Percentiles rank a stretch among this genome's conserved stretches.
phyloP scores from a whole-genome alignment of 2,888 invertebrate species.

The Crossocerus cetratus region DNA sequence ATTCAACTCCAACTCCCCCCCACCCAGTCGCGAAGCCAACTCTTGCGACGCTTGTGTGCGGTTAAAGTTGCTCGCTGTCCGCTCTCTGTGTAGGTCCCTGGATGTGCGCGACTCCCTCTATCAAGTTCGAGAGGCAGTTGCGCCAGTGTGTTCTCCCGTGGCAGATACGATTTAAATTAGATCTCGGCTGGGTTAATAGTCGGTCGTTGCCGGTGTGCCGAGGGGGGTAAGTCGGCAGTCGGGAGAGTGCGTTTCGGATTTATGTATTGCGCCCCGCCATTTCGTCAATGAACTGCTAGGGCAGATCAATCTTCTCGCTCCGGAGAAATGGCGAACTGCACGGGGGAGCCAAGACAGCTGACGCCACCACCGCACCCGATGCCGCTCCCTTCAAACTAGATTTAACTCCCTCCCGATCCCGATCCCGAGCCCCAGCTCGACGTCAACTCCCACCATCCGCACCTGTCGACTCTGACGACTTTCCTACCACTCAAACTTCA shows the following conservation, averaged over 20 bases:
- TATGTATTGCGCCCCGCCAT: conserved; percentile 10
- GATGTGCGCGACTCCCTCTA: background rate
- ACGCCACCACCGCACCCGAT: background rate
- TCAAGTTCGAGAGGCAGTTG: conserved; percentile 12
- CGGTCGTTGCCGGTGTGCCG: no score
- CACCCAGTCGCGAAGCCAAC: background rate
- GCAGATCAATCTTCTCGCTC: conserved; percentile 21
- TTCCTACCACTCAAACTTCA: no score
- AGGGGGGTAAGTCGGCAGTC: background rate
- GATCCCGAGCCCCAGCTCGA: no score
- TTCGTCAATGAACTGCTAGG: background rate
- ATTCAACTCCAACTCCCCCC: no score
- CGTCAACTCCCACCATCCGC: no score
- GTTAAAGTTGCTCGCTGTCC: no score
- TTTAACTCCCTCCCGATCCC: no score
- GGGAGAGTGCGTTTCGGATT: conserved; percentile 9
- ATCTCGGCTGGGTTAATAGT: conserved; percentile 31
- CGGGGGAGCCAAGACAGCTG: conserved; percentile 1
- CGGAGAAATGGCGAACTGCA: conserved; percentile 15
- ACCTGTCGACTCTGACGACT: no score
- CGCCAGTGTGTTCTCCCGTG: background rate
- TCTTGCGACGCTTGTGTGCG: no score
- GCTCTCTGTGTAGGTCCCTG: no score
- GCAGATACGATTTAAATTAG: conserved; percentile 41
- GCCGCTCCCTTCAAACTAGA: no score